These are phyloP conservation scores for Pollimyrus isidori DNA, from an alignment of 2,113 vertebrate genomes.

Conservation along the genomic window DNA sequence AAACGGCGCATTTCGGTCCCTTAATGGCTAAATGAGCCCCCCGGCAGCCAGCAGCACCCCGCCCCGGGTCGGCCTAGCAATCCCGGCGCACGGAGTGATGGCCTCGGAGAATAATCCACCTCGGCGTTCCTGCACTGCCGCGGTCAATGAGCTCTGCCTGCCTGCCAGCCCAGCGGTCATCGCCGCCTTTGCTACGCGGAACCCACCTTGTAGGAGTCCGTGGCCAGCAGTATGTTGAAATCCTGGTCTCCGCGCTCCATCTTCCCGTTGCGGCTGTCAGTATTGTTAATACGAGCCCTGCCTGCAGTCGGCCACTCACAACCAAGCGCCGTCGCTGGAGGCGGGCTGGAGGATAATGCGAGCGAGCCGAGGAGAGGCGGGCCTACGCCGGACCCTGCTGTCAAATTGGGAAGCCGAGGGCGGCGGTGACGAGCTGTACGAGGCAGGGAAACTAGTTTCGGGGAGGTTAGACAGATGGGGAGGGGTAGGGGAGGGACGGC, in stretches of 20 bases:
- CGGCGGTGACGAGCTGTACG: not conserved
- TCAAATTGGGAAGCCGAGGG: not conserved
- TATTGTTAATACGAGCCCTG: not conserved
- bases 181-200: not conserved
- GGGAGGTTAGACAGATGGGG: not conserved
- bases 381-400: not conserved
- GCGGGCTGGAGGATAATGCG: not conserved
- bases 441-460: not conserved
- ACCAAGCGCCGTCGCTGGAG: constrained; percentile 17
- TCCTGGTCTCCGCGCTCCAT: constrained; percentile 63
- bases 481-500: not conserved
- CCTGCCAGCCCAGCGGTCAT: not conserved
- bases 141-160: not conserved
- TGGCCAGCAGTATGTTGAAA: constrained; percentile 69
- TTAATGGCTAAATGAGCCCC: not conserved
- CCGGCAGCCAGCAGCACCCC: too few relatives aligned
- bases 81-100: not conserved
- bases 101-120: not conserved
- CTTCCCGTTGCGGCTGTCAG: constrained; percentile 28
- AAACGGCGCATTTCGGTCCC: not conserved
- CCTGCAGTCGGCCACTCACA: constrained; percentile 2
- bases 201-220: constrained; percentile 70
- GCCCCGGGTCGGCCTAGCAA: not conserved
- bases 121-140: not conserved
- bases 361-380: not conserved